Evolutionary conservation across 2,888 invertebrate species (phyloP), one percentile per base, ranked within the genome.

Genomic region (Pinctada fucata): DNA sequence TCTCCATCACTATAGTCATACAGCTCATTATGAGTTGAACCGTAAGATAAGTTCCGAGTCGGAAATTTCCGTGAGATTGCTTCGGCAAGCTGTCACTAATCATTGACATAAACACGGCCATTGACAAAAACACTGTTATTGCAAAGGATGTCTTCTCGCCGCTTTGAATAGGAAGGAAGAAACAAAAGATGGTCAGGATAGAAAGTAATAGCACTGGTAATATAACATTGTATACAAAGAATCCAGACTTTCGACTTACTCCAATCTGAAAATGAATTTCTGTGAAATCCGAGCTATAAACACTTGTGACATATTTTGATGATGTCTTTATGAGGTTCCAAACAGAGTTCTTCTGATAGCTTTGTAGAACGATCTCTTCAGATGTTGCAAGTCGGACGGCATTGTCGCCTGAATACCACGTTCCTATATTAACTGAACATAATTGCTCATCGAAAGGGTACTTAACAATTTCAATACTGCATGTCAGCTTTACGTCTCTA

Each of bases 81-180:
- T 63, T 69, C 3, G 75, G 75, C 47, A 75, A 47, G 2, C 8
- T 49, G 8, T 68, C 58, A 48, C 47, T 68, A 5, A 75, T 75
- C 47, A 75, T n/a, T n/a, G 63, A 67, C 63, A 75, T 68, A 49
- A 75, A 75, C 6, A 75, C 75, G 2, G 75, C 75, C 52, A 75
- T 63, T 3, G 75, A 67, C 6, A 75, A 45, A 48, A 75, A 75
- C 48, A 75, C 69, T 13, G 69, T 50, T 69, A 75, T 75, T 16
- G 75, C 48, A 49, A 75, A 58, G 48, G 63, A 49, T 48, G 69
- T 16, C 58, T 75, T 75, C n/a, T 75, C 75, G 3, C 75, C 75
- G 63, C 52, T 69, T 58, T 69, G 69, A 47, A 75, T 69, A 3
- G 75, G 75, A n/a, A 75, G 47, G 13, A 68, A 13, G 10, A 75